phyloP scores from a whole-genome alignment of 2,113 vertebrate genomes.

The Spea multiplicata region DNA sequence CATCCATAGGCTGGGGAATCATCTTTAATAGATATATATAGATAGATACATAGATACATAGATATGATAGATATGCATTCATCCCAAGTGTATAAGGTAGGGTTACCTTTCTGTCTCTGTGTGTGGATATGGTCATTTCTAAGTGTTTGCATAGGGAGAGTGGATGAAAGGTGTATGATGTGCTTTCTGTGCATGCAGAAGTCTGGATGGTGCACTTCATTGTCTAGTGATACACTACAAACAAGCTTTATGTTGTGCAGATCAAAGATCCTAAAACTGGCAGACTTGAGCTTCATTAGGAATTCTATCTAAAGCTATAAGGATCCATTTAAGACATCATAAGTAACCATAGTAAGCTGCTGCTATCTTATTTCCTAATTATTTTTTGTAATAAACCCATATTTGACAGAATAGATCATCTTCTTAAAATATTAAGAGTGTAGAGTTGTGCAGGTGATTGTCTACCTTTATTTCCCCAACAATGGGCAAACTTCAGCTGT shows the following conservation, averaged over 20 bases:
- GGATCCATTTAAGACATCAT: neutral
- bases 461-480: neutral
- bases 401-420: neutral
- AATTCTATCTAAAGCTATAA: conserved; percentile 8
- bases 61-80: no score
- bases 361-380: neutral
- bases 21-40: no score
- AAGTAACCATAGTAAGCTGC: neutral
- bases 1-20: neutral
- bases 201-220: conserved; percentile 41
- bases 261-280: conserved; percentile 14
- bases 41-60: no score
- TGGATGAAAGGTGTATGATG: conserved; percentile 27
- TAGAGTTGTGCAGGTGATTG: conserved; percentile 1
- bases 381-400: neutral
- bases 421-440: neutral
- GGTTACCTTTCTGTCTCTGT: neutral
- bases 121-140: conserved; percentile 36
- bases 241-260: conserved; percentile 18
- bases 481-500: conserved; percentile 4
- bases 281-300: conserved; percentile 41
- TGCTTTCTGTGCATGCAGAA: conserved; percentile 44
- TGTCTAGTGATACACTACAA: conserved; percentile 54
- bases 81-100: no score
- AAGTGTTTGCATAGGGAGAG: conserved; percentile 27